Conservation (phyloP, 1,140 invertebrate genomes). For the Drosophila micromelanica region DNA sequence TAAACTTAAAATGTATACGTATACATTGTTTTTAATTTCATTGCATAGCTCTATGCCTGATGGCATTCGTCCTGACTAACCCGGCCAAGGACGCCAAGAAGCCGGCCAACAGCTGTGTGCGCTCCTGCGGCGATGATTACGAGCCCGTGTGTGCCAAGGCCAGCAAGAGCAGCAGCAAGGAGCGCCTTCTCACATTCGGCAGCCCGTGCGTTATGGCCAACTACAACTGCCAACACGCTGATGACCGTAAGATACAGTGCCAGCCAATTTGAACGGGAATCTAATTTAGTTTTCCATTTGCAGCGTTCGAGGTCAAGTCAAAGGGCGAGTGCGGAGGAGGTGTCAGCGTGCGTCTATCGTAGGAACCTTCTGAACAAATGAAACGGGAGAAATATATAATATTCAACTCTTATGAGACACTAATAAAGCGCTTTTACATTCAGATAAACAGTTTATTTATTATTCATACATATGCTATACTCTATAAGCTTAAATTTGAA, state of each 20-base stretch:
- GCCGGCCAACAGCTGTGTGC: conserved; percentile 44
- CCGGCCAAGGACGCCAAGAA: conserved; percentile 74
- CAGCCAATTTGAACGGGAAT: not conserved
- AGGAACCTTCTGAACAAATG: conserved; percentile 5
- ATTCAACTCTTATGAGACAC: conserved; percentile 15
- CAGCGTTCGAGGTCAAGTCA: conserved; percentile 70
- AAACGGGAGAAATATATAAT: not conserved
- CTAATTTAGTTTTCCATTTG: conserved; percentile 13
- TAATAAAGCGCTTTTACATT: conserved; percentile 31
- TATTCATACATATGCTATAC: conserved; percentile 17
- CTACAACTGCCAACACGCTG: conserved; percentile 77
- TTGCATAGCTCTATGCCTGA: conserved; percentile 56
- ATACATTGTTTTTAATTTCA: not conserved
- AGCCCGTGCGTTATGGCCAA: conserved; percentile 75
- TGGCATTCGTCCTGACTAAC: conserved; percentile 53
- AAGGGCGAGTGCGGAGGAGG: conserved; percentile 77
- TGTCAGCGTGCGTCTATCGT: conserved; percentile 79
- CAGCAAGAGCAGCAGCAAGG: conserved; percentile 73
- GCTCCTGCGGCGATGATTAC: conserved; percentile 58
- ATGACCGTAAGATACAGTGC: conserved; percentile 67
- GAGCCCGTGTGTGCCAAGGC: conserved; percentile 72
- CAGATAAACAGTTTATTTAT: conserved; percentile 45
- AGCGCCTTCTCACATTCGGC: conserved; percentile 73
- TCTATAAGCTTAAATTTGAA: conserved; percentile 37
- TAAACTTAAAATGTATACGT: no score